phyloP scores from a whole-genome alignment of 2,113 vertebrate species.

The Leucopternis melanops region DNA sequence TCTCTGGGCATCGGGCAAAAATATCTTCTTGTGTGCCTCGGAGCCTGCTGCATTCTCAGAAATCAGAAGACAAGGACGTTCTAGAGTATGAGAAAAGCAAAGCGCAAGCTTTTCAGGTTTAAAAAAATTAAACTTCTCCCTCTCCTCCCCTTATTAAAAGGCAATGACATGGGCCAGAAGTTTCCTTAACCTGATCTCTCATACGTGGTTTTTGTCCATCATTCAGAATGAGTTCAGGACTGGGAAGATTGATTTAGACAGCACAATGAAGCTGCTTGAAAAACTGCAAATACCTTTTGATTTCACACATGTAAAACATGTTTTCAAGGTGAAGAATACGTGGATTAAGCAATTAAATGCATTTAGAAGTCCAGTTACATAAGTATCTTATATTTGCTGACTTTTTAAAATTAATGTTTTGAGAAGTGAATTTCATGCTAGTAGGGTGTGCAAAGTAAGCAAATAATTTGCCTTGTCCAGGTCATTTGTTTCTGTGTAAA shows the following conservation, averaged over 20 bases:
- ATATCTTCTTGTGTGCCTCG: background rate
- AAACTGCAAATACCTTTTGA: slow-evolving; percentile 58
- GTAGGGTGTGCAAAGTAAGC: background rate
- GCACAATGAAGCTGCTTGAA: slow-evolving; percentile 60
- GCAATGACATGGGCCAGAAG: background rate
- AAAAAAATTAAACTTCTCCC: background rate
- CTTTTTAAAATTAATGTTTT: background rate
- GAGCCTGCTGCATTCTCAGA: background rate
- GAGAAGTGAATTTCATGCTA: background rate
- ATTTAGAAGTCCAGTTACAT: background rate
- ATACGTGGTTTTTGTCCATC: slow-evolving; percentile 67
- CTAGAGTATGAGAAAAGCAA: background rate
- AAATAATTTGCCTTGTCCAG: background rate
- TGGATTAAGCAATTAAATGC: background rate
- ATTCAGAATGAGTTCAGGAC: slow-evolving; percentile 64
- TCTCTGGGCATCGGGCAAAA: background rate
- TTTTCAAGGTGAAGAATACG: slow-evolving; percentile 71
- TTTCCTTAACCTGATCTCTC: slow-evolving; percentile 59
- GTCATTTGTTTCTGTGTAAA: background rate
- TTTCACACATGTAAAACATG: slow-evolving; percentile 48
- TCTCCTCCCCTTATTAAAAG: background rate
- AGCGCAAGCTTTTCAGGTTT: background rate
- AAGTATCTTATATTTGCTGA: background rate
- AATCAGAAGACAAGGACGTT: background rate
- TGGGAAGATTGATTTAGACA: slow-evolving; percentile 57